Percentiles rank a stretch among this genome's conserved stretches.
Conservation (phyloP, 2,113 vertebrate species). For the Bubo blakistoni region DNA sequence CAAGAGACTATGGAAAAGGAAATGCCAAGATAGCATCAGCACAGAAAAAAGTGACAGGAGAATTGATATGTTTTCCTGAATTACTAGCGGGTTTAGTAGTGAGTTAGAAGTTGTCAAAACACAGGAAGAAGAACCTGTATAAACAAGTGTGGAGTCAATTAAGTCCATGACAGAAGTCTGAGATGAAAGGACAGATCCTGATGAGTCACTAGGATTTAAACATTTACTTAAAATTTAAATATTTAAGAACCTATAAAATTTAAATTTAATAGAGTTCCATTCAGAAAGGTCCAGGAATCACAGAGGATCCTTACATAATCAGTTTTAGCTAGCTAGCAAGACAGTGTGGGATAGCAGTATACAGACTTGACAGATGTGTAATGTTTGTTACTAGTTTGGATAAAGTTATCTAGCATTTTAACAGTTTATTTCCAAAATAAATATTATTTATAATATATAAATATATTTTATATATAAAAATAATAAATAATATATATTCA, state of each 20-base stretch:
- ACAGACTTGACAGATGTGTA: neutral
- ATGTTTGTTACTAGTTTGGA: neutral
- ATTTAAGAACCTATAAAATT: neutral
- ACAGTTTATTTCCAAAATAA: neutral
- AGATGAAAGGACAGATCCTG: neutral
- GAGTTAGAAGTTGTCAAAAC: slow-evolving; percentile 20
- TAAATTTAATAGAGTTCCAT: neutral
- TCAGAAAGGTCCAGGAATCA: neutral
- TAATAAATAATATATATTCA: neutral
- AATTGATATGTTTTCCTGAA: slow-evolving; percentile 28
- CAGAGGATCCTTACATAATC: neutral
- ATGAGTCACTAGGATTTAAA: neutral
- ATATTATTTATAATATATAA: too few species aligned
- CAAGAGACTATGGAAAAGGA: neutral
- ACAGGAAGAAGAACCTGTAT: slow-evolving; percentile 27
- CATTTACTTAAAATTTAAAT: neutral
- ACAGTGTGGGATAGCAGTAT: neutral
- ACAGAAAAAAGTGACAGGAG: neutral
- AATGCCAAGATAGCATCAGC: neutral
- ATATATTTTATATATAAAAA: neutral
- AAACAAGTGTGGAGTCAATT: slow-evolving; percentile 22
- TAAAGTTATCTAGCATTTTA: neutral
- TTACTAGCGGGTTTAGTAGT: neutral
- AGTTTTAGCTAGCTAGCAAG: neutral
- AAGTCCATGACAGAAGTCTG: neutral